Base-by-base conservation (phyloP, 2,797 vertebrate genomes). In the Onychomys arenicola region DNA sequence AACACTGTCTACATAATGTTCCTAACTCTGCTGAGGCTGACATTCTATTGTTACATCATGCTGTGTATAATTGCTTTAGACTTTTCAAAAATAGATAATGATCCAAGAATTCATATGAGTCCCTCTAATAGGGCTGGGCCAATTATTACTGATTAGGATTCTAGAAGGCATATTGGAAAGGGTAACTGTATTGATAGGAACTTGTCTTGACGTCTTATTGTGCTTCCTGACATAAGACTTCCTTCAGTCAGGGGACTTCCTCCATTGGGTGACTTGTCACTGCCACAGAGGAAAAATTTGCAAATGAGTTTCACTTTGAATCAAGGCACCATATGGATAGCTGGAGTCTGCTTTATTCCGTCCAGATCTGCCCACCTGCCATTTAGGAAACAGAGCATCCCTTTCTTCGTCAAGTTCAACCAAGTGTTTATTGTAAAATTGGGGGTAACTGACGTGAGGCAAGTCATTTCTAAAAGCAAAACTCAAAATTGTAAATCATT, bases 231-330 rank as follows among this genome's bases (percentile, higher is more conserved):
- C 83, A 59, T 61, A 76, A 84, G 96, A 93, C 69, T 96, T 92
- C 75, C 90, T 96, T 97, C 82, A 19, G 75, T 97, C 89, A 61
- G 52, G 59, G 93, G 61, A 93, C 93, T 95, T 97, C 92, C 89
- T 83, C 19, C 90, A 95, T 88, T 71, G 73, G 67, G 76, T 71
- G 61, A 57, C 67, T 78, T 61, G 52, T 90, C 88, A 43, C 40
- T 76, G 55, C 19, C 40, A 19, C 61, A 55, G 69, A 92, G 32
- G 21, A 65, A 57, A 61, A 65, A 6, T 81, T 93, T 90, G 59
- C 37, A 93, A 57, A 80, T 94, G 78, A 65, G 34, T 96, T 90
- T 91, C 43, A 73, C 43, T 89, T 77, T 71, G 32, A 16, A 73
- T 25, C 63, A 46, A 90, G 61, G 55, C 75, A 52, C 23, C 57